Percentiles rank a stretch among this genome's conserved stretches.
Evolutionary conservation across 2,888 invertebrate genomes (phyloP).

Genomic region (Ophion slaviceki): DNA sequence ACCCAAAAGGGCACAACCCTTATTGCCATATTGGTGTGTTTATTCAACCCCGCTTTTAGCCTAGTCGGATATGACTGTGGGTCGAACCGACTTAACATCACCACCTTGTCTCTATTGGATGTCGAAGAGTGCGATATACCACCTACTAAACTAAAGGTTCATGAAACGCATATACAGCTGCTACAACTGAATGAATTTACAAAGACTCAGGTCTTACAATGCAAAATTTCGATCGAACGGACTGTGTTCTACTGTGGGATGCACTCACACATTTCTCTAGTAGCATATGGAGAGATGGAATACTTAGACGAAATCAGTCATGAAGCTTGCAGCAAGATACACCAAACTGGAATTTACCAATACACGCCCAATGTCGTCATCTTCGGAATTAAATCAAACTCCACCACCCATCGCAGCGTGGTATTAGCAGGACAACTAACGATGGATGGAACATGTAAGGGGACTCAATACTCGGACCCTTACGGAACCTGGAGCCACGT

Average conservation of each 20-base stretch:
- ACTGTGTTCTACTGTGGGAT: conserved; percentile 51
- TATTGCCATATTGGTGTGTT: background rate
- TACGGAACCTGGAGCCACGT: conserved; percentile 53
- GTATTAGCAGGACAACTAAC: conserved; percentile 37
- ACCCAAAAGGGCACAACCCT: background rate
- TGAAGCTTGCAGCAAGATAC: conserved; percentile 30
- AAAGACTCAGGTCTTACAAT: conserved; percentile 21
- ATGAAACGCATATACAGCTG: background rate
- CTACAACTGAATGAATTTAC: conserved; percentile 45
- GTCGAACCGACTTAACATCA: conserved; percentile 44
- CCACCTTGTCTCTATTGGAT: conserved; percentile 55
- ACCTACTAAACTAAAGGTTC: background rate
- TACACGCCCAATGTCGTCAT: background rate
- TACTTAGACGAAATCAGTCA: conserved; percentile 33
- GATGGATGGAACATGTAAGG: no score
- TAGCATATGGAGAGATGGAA: conserved; percentile 44
- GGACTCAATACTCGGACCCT: no score
- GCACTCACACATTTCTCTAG: conserved; percentile 59
- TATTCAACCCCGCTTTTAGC: no score
- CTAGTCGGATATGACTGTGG: conserved; percentile 61
- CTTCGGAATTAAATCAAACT: conserved; percentile 20
- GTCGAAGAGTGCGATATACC: conserved; percentile 59
- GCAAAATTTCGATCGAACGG: conserved; percentile 58
- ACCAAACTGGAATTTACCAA: conserved; percentile 13
- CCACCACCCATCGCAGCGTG: conserved; percentile 22